These are phyloP conservation scores for Gobiocypris rarus DNA, from an alignment of 2,113 vertebrate genomes.

Conservation along the genomic window DNA sequence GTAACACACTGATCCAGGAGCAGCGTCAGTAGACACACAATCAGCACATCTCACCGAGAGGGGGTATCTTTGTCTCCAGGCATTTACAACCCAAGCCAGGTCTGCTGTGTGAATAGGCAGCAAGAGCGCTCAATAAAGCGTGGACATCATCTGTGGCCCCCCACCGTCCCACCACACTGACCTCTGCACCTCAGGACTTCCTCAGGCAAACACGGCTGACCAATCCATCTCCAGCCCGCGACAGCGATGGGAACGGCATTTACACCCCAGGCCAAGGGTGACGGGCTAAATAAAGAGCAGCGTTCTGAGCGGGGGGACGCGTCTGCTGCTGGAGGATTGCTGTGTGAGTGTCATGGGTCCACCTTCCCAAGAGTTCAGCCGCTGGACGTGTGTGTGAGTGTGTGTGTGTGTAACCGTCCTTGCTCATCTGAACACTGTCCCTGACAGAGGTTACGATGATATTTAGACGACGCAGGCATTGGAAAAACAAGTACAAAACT, in stretches of 20 bases:
- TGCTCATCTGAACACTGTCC: too few species aligned
- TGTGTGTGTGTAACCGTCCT: too few species aligned
- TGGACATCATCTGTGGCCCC: constrained; percentile 61
- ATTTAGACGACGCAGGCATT: too few species aligned
- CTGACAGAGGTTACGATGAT: too few species aligned
- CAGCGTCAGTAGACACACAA: not conserved
- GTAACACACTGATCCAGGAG: too few species aligned
- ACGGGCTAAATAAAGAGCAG: constrained; percentile 53
- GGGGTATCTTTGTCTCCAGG: constrained; percentile 64
- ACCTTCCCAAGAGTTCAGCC: not conserved
- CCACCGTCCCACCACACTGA: constrained; percentile 52
- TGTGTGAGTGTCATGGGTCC: not conserved
- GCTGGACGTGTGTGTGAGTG: not conserved
- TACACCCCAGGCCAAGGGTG: constrained; percentile 70
- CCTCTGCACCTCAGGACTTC: constrained; percentile 42
- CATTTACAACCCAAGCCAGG: constrained; percentile 62
- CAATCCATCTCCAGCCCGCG: constrained; percentile 74
- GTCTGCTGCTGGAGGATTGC: not conserved
- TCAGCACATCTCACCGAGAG: not conserved
- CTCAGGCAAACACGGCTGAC: constrained; percentile 70
- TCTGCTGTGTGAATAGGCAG: constrained; percentile 41
- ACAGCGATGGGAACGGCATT: constrained; percentile 79
- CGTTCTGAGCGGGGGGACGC: not conserved
- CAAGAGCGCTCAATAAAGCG: constrained; percentile 51
- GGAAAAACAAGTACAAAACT: too few species aligned